Percentiles rank a stretch among this genome's conserved stretches.
phyloP scores from a whole-genome alignment of 2,888 invertebrate species.

The Cyclophora punctaria region DNA sequence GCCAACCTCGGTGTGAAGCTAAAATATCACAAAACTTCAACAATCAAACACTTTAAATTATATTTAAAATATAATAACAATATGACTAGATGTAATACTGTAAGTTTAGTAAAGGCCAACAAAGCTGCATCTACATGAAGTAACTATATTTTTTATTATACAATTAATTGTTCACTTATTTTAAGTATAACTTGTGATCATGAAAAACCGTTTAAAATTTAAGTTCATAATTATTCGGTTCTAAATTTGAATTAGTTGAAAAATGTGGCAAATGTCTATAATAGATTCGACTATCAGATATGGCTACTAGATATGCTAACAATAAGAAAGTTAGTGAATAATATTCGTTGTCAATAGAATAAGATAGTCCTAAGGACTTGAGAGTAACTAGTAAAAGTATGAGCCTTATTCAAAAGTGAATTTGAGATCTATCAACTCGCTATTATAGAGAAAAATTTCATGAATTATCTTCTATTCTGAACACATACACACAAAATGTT shows the following conservation, averaged over 20 bases:
- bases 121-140: constrained; percentile 9
- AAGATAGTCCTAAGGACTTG: constrained; percentile 40
- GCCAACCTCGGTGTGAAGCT: too few species aligned
- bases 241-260: constrained; percentile 14
- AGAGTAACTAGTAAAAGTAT: constrained; percentile 35
- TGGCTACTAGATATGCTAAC: constrained; percentile 67
- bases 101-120: constrained; percentile 9
- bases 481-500: constrained; percentile 50
- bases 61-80: constrained; percentile 19
- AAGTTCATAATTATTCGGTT: not conserved
- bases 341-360: constrained; percentile 50
- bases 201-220: not conserved
- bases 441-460: constrained; percentile 41
- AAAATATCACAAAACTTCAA: constrained; percentile 8
- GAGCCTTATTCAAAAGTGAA: constrained; percentile 29
- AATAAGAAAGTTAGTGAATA: constrained; percentile 45
- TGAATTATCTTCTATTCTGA: constrained; percentile 43
- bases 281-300: constrained; percentile 44
- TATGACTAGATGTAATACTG: constrained; percentile 12
- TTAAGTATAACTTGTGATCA: not conserved
- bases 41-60: constrained; percentile 24
- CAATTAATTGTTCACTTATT: not conserved
- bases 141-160: not conserved
- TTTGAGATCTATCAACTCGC: constrained; percentile 37
- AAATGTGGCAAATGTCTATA: constrained; percentile 21